phyloP scores from a whole-genome alignment of 2,797 vertebrate genomes.

The Aldrovandia affinis region DNA sequence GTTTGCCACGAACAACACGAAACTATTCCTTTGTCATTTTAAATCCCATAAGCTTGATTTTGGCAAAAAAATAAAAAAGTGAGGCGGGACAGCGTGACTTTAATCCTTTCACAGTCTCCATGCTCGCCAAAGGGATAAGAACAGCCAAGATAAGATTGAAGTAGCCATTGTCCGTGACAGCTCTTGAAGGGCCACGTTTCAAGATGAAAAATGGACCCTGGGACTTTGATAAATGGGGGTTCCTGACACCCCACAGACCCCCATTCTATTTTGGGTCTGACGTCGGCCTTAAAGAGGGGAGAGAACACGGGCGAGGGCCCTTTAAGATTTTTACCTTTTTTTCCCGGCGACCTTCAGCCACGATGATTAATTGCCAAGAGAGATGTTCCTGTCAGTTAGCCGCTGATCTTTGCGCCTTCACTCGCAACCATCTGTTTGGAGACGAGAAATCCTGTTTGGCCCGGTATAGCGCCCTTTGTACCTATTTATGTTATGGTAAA shows the following conservation, averaged over 20 bases:
- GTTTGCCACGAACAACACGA: conserved; percentile 30
- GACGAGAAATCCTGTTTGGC: conserved; percentile 26
- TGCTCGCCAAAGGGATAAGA: conserved; percentile 47
- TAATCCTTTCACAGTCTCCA: conserved; percentile 45
- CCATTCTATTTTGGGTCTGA: conserved; percentile 54
- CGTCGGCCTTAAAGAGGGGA: conserved; percentile 48
- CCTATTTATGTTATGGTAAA: conserved; percentile 48
- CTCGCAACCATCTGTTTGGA: conserved; percentile 63
- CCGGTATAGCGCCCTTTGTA: conserved; percentile 44
- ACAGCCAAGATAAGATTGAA: conserved; percentile 61
- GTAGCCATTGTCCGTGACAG: conserved; percentile 56
- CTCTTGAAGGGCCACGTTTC: conserved; percentile 60
- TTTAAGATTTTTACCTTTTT: conserved; percentile 57
- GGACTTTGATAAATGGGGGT: conserved; percentile 63
- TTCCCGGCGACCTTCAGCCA: conserved; percentile 51
- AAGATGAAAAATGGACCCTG: conserved; percentile 57
- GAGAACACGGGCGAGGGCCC: conserved; percentile 47
- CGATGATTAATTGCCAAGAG: conserved; percentile 63
- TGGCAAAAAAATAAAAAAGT: background rate
- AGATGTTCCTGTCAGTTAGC: conserved; percentile 60
- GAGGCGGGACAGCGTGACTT: conserved; percentile 47
- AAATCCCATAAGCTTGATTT: conserved; percentile 37
- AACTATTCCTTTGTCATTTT: background rate
- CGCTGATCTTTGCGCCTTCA: conserved; percentile 62
- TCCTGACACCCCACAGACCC: conserved; percentile 54